These are phyloP conservation scores for Drosophila glabriapex DNA, from an alignment of 2,888 invertebrate species.

Conservation along the genomic window DNA sequence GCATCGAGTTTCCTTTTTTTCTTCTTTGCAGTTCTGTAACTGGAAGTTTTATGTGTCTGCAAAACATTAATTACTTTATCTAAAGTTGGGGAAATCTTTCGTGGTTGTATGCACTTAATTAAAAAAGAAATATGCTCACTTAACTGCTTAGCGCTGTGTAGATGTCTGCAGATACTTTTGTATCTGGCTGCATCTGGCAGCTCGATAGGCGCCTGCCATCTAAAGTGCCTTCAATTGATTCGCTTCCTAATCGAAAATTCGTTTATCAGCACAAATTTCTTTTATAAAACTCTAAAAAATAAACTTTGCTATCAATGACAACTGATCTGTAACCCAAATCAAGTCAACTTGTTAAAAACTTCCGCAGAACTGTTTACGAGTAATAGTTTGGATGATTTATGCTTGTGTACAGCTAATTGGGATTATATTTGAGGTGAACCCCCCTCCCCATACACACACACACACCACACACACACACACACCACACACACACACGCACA, in stretches of 20 bases:
- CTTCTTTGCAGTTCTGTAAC: conserved; percentile 20
- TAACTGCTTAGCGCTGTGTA: neutral
- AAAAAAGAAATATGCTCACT: neutral
- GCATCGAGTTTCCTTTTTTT: neutral
- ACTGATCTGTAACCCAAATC: conserved; percentile 69
- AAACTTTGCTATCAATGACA: conserved; percentile 48
- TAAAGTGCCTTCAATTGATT: conserved; percentile 21
- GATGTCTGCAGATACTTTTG: conserved; percentile 4
- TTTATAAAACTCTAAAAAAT: conserved; percentile 14
- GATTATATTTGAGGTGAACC: conserved; percentile 49
- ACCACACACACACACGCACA: neutral
- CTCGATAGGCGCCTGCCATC: conserved; percentile 37
- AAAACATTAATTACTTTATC: conserved; percentile 27
- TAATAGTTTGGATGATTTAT: conserved; percentile 64
- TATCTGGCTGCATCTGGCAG: conserved; percentile 20
- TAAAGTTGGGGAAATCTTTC: conserved; percentile 22
- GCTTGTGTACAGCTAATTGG: conserved; percentile 69
- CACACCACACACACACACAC: accelerated
- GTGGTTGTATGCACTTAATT: conserved; percentile 2
- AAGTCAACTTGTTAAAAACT: conserved; percentile 43
- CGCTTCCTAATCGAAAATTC: conserved; percentile 19
- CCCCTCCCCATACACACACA: neutral
- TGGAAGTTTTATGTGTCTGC: conserved; percentile 21
- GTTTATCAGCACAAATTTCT: conserved; percentile 34
- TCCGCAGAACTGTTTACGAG: conserved; percentile 32